Evolutionary conservation across 2,888 invertebrate species (phyloP), one percentile per base, ranked within the genome.

Genomic region (Camponotus fellah): DNA sequence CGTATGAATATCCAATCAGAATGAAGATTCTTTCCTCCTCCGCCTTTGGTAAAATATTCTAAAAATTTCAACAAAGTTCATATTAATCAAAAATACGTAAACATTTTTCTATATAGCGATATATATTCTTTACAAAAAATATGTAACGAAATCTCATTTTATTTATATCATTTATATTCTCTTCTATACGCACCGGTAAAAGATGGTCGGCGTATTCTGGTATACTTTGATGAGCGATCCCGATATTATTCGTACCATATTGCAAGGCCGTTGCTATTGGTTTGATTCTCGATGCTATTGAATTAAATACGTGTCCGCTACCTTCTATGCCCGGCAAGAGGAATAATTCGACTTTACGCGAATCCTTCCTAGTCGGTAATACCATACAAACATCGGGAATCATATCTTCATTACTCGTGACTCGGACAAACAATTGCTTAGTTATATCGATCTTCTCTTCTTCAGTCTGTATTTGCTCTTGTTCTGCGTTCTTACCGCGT

Each of bases 1-100:
- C 99, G 92, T 97, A 99, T 17, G 99, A 99, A 95, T 99, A 99
- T 2, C 98, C 99, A 17, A 97, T 96, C 0, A 99, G 93, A 83
- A 96, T 96, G 95, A 97, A 99, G 0, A 92, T 87, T 66, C 89
- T 86, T 10, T 91, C 90, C 49, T 68, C 83, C 75, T 93, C 89
- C 32, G 79, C 93, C 14, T 96, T 95, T 60, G 95, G 95, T 80
- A 96, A 95, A 12, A 97, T 95, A 89, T 96, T 95, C 97, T 97
- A 92, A 34, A 88, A 68, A 32, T 17, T 26, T 3, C 10, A 77
- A 82, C 1, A 5, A 43, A 49, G 46, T 9, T 5, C 58, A 10
- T 17, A 12, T 62, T 8, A 81, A n/a, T 32, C 2, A 53, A 8
- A 53, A n/a, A 53, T 4, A 26, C 17, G 4, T 14, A 26, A 53